Conservation (phyloP, 2,888 invertebrate species). For the Mystacides longicornis region DNA sequence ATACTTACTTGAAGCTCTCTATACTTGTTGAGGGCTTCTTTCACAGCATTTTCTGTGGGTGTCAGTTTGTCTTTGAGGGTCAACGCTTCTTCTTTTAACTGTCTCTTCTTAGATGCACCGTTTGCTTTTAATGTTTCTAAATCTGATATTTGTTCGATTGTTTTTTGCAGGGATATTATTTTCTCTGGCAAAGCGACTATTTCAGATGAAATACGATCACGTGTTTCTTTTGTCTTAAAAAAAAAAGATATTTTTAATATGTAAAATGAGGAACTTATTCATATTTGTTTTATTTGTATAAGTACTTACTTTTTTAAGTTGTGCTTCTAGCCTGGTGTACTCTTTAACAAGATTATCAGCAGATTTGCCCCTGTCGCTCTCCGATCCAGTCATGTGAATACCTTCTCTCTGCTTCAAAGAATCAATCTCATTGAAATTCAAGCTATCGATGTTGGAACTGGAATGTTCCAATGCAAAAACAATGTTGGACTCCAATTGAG, state of each 20-base stretch:
- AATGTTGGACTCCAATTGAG: conserved; percentile 54
- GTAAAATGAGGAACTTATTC: too few species aligned
- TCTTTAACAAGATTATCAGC: conserved; percentile 40
- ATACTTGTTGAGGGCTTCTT: conserved; percentile 45
- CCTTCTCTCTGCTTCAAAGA: conserved; percentile 44
- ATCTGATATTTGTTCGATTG: conserved; percentile 54
- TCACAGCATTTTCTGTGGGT: conserved; percentile 45
- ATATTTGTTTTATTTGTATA: conserved; percentile 24
- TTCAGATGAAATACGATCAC: conserved; percentile 46
- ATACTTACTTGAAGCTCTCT: conserved; percentile 44
- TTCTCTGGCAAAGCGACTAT: conserved; percentile 62
- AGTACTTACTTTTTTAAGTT: conserved; percentile 51
- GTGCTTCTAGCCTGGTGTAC: conserved; percentile 54
- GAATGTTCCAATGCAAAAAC: conserved; percentile 59
- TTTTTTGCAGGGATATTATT: conserved; percentile 56
- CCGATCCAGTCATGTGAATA: conserved; percentile 43
- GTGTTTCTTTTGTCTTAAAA: conserved; percentile 40
- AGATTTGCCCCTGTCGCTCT: conserved; percentile 28
- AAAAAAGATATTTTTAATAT: not conserved
- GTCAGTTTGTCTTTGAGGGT: conserved; percentile 43
- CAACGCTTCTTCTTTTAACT: conserved; percentile 45
- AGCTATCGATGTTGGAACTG: conserved; percentile 51
- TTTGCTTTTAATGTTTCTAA: conserved; percentile 51
- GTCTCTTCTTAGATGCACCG: conserved; percentile 47
- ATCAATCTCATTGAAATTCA: conserved; percentile 53